Base-by-base conservation (phyloP, 2,888 invertebrate species). In the Ditula angustiorana region DNA sequence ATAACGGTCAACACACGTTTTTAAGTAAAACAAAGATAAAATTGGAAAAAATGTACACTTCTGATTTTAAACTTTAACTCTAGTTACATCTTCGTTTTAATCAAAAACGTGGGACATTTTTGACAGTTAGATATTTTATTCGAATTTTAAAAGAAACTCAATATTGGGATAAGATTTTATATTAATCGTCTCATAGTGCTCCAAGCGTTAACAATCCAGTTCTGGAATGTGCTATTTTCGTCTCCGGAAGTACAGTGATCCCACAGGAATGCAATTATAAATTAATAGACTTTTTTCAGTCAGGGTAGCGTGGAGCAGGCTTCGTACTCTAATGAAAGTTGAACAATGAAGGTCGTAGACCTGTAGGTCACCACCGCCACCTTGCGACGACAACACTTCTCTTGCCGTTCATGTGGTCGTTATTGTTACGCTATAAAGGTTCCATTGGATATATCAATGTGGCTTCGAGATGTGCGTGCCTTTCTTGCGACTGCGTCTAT, bases 261-360 rank as follows among this genome's bases (percentile, higher is more conserved):
- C 44, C 50, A 33, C 21, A 46, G 61, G 59, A 65, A 61, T 50
- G 69, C 62, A 63, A 66, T 64, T 59, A 73, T 63, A 67, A 71
- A 60, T 65, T 66, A 66, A 61, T 64, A 61, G 41, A 63, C 35
- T 53, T 71, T 72, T 74, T 71, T 71, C 63, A 58, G 30, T 72
- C 66, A 72, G 69, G 64, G 69, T 71, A 72, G 71, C 71, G 67
- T 68, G 67, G 73, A 77, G 74, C 77, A 76, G 79, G 82, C 83
- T 83, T 88, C 87, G 88, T 86, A 81, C 83, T 85, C 71, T 83
- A 83, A 86, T 86, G 85, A 80, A 86, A 85, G 82, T 80, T 85
- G 82, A 90, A 89, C 90, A 90, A 90, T 89, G 82, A 84, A 81
- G 90, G 90, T 89, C 90, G 86, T 82, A 82, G 89, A 88, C 89